A percentile compares a stretch with the other conserved stretches of the same genome.
Conservation (phyloP, 1,140 invertebrate species). For the Papilio glaucus region DNA sequence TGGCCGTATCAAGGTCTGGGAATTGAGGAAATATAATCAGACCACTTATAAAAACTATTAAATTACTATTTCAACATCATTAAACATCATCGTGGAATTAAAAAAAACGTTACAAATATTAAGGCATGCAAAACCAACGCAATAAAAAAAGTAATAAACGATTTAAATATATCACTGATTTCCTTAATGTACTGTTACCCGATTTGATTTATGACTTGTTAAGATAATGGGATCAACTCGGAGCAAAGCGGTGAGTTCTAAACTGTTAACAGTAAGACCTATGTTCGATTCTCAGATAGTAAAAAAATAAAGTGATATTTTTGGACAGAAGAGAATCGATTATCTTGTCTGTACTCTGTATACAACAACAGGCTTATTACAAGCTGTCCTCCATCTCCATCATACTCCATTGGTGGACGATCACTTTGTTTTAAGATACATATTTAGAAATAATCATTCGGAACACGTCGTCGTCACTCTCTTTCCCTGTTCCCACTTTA, state of each 20-base stretch:
- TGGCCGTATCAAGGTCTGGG: slow-evolving; percentile 68
- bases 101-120: slow-evolving; percentile 58
- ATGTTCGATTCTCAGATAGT: neutral
- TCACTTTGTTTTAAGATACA: too few relatives aligned
- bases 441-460: too few relatives aligned
- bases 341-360: too few relatives aligned
- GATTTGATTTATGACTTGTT: slow-evolving; percentile 38
- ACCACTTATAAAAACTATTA: slow-evolving; percentile 63
- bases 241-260: neutral
- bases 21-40: slow-evolving; percentile 66
- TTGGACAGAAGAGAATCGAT: too few relatives aligned
- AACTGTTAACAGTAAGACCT: neutral
- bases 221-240: neutral
- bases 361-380: too few relatives aligned
- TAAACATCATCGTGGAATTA: slow-evolving; percentile 62
- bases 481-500: too few relatives aligned
- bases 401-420: too few relatives aligned
- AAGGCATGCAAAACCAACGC: slow-evolving; percentile 52
- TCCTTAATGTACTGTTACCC: slow-evolving; percentile 61
- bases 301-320: too few relatives aligned
- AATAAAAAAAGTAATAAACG: slow-evolving; percentile 14
- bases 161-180: slow-evolving; percentile 61
- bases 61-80: slow-evolving; percentile 65
- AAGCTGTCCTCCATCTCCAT: too few relatives aligned
- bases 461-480: too few relatives aligned